Evolutionary conservation across 2,888 invertebrate species (phyloP), one percentile per base, ranked within the genome.

Genomic region (Eubasilissa splendida): DNA sequence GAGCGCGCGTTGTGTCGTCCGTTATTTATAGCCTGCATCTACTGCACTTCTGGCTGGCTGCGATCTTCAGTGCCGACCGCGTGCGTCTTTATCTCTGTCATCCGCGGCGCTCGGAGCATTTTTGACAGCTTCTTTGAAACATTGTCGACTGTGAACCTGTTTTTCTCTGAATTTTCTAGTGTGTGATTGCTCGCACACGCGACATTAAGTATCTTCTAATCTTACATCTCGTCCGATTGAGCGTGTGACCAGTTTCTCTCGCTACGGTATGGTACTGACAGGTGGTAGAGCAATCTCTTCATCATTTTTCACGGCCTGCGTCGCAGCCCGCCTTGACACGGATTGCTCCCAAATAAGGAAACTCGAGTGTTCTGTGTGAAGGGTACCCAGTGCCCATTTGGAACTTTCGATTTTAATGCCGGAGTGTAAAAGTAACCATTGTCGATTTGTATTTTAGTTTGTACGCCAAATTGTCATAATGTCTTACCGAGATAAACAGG

Each of bases 401-500:
- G 10, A 60, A 75, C 75, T 75, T 59, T 75, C 75, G 75, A 59
- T 73, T 53, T 53, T 42, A 42, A 52, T 50, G 10, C 70, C 52
- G 50, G 22, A 53, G 54, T n/a, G 33, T 65, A 53, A 53, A 53
- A 3, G 56, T 12, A 10, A 12, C 33, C 9, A 22, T 63, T 68
- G 14, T n/a, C 52, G 52, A 33, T 63, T 50, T 33, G 1, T 68
- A 14, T n/a, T 68, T 50, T n/a, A 52, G 10, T 68, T 74, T 50
- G 22, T 63, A 63, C 4, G 42, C 3, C 42, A 42, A 42, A 42
- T 42, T 42, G 3, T 42, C 2, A 76, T 10, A 56, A 94, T 94
- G 94, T 94, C 94, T 84, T 93, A 92, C 85, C 91, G 91, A 84
- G 90, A 90, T 82, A 93, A 92, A 88, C 89, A 92, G 83, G 91